A percentile compares a stretch with the other conserved stretches of the same genome.
These are phyloP conservation scores for Melanotaenia duboulayi DNA, from an alignment of 2,113 vertebrate species.

Conservation along the genomic window DNA sequence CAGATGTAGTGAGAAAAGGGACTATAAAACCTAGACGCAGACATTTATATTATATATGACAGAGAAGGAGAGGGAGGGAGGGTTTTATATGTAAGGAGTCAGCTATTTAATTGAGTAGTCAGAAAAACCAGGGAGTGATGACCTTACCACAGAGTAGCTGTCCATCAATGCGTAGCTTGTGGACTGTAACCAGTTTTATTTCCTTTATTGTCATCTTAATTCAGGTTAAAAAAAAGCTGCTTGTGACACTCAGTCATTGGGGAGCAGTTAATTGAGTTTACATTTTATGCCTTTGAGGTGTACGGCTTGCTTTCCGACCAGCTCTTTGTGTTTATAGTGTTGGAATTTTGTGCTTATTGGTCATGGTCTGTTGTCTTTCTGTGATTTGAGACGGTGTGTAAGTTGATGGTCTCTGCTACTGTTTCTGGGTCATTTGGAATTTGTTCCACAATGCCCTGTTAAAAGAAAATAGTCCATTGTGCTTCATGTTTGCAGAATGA, in stretches of 20 bases:
- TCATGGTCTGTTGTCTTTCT: not conserved
- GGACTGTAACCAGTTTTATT: not conserved
- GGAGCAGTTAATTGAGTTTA: not conserved
- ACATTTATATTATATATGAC: no score
- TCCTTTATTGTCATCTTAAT: not conserved
- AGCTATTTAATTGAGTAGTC: no score
- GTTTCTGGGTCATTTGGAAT: not conserved
- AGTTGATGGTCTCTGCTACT: not conserved
- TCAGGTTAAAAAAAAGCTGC: not conserved
- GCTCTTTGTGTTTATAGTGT: not conserved
- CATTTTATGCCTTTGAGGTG: not conserved
- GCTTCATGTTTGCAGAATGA: not conserved
- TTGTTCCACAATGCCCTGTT: not conserved
- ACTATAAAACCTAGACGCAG: no score
- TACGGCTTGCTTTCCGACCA: not conserved
- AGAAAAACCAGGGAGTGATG: not conserved
- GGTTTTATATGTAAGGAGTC: no score
- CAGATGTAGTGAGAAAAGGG: no score
- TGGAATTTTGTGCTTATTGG: not conserved
- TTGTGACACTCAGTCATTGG: not conserved
- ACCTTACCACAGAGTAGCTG: not conserved
- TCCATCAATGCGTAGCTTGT: not conserved
- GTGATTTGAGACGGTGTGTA: not conserved
- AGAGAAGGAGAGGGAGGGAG: no score
- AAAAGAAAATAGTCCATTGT: not conserved